phyloP scores from a whole-genome alignment of 2,888 invertebrate species.

The Sminthurides aquaticus region DNA sequence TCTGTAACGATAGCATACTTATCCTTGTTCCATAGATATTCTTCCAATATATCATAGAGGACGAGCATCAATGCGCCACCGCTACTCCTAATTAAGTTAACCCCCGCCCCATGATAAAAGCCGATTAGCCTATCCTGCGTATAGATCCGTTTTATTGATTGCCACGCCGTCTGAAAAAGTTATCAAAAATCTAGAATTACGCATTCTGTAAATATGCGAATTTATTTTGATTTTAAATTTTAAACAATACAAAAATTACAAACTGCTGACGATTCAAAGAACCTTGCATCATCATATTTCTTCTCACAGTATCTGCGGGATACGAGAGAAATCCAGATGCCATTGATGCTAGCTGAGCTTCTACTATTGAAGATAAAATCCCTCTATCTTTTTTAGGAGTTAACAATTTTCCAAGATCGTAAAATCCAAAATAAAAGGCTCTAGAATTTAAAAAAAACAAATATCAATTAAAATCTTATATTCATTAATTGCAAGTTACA shows the following conservation, averaged over 20 bases:
- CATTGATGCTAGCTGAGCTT: conserved; percentile 27
- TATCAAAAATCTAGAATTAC: no score
- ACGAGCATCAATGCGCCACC: conserved; percentile 32
- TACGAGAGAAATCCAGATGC: conserved; percentile 28
- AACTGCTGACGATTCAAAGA: no score
- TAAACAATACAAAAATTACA: no score
- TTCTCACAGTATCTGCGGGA: conserved; percentile 32
- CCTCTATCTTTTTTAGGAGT: conserved; percentile 14
- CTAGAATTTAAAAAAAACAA: conserved; percentile 10
- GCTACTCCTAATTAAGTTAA: conserved; percentile 27
- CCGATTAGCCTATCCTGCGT: conserved; percentile 25
- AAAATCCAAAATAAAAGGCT: conserved; percentile 31
- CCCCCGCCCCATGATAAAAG: conserved; percentile 26
- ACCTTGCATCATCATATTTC: conserved; percentile 30
- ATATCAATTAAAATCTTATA: conserved; percentile 1
- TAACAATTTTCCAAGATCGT: conserved; percentile 23
- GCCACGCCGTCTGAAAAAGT: conserved; percentile 17
- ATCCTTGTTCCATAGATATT: not conserved
- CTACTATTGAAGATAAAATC: conserved; percentile 22
- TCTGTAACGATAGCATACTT: not conserved
- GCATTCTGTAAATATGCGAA: no score
- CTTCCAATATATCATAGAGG: conserved; percentile 20
- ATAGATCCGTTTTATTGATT: conserved; percentile 25
- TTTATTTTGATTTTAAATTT: no score
- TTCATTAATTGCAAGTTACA: not conserved